A percentile compares a stretch with the other conserved stretches of the same genome.
These are phyloP conservation scores for Empidonax traillii DNA, from an alignment of 2,113 vertebrate species.

Conservation along the genomic window DNA sequence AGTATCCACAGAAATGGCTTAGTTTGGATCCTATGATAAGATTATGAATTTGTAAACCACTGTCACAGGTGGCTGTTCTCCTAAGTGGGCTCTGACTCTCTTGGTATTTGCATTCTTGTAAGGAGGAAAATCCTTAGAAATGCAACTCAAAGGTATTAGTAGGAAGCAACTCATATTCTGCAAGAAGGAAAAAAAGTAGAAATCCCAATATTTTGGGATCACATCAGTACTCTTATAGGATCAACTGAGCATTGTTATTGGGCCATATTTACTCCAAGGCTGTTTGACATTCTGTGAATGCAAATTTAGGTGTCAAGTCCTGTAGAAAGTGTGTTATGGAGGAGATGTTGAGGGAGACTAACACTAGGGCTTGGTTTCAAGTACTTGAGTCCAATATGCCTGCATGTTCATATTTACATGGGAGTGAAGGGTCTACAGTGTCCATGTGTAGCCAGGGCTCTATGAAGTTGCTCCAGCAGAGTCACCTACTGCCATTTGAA, in stretches of 20 bases:
- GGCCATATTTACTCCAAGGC: not conserved
- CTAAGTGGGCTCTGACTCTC: not conserved
- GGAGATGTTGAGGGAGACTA: not conserved
- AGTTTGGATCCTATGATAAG: not conserved
- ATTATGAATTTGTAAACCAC: not conserved
- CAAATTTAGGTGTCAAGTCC: not conserved
- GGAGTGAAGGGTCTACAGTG: not conserved
- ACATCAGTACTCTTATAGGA: not conserved
- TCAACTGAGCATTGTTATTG: not conserved
- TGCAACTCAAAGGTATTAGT: not conserved
- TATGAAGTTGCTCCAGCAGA: not conserved
- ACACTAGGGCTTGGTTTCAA: not conserved
- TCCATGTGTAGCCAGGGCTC: not conserved
- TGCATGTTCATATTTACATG: fast-evolving
- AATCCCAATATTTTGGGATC: not conserved
- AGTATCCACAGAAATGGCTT: not conserved
- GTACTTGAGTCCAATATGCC: fast-evolving
- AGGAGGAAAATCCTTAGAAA: not conserved
- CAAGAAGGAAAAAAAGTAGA: not conserved
- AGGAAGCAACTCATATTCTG: not conserved
- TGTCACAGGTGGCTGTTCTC: not conserved
- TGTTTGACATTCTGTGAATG: not conserved
- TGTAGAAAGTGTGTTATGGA: not conserved
- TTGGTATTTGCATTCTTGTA: not conserved
- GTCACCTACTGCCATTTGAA: not conserved